These are phyloP conservation scores for Phataginus tricuspis DNA, from an alignment of 2,797 vertebrate genomes.

Conservation along the genomic window DNA sequence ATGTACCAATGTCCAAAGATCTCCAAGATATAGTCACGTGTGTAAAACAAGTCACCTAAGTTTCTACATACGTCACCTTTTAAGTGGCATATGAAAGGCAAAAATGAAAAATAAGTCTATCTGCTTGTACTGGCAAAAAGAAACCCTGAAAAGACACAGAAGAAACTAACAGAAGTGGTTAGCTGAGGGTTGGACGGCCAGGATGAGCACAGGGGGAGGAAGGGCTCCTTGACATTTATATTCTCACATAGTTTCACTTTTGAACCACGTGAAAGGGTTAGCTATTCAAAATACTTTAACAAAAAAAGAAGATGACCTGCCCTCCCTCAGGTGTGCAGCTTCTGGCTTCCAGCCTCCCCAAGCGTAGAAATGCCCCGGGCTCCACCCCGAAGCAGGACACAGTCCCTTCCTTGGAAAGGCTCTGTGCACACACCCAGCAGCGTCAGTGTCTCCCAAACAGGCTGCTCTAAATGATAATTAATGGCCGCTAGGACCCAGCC, in stretches of 20 bases:
- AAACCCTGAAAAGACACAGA: not conserved
- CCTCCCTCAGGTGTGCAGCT: not conserved
- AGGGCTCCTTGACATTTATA: not conserved
- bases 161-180: not conserved
- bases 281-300: not conserved
- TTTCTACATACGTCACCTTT: rapidly evolving
- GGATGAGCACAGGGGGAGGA: rapidly evolving
- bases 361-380: not conserved
- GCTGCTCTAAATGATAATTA: not conserved
- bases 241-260: not conserved
- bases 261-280: not conserved
- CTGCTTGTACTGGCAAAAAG: not conserved
- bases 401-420: not conserved
- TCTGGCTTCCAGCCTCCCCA: not conserved
- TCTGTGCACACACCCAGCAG: not conserved
- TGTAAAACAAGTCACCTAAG: not conserved
- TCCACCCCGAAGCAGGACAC: too few relatives aligned
- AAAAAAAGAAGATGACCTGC: not conserved
- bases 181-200: not conserved
- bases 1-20: rapidly evolving
- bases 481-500: not conserved
- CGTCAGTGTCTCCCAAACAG: not conserved
- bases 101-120: not conserved
- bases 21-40: rapidly evolving
- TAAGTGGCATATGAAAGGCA: not conserved